A percentile compares a stretch with the other conserved stretches of the same genome.
These are phyloP conservation scores for Pelobates fuscus DNA, from an alignment of 2,113 vertebrate species.

Conservation along the genomic window DNA sequence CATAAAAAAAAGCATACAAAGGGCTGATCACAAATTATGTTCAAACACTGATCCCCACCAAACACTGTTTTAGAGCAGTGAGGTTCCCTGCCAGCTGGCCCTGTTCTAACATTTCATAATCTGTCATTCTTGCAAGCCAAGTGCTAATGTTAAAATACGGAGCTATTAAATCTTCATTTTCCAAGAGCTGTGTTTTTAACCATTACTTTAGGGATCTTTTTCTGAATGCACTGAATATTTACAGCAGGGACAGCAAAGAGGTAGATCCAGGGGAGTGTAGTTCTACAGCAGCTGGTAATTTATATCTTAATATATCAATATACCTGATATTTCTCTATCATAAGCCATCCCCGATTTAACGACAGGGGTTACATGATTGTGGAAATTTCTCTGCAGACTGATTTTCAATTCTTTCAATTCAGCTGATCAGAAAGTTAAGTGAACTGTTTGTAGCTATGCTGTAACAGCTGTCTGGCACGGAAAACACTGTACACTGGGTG, in stretches of 20 bases:
- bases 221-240: neutral
- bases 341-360: too few relatives aligned
- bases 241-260: neutral
- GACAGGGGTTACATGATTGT: neutral
- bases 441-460: neutral
- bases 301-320: too few relatives aligned
- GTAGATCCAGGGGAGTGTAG: too few relatives aligned
- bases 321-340: too few relatives aligned
- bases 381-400: neutral
- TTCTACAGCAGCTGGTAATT: too few relatives aligned
- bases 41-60: too few relatives aligned
- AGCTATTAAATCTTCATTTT: neutral
- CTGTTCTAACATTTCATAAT: conserved; percentile 25
- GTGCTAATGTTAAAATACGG: neutral
- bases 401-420: too few relatives aligned
- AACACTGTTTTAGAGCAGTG: neutral
- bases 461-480: conserved; percentile 6
- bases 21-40: too few relatives aligned
- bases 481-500: neutral
- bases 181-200: neutral
- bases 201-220: neutral
- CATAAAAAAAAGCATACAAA: too few relatives aligned
- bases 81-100: conserved; percentile 27
- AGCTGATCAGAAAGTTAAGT: neutral
- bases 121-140: conserved; percentile 26